These are phyloP conservation scores for Smittia sp. DNA, from an alignment of 2,888 invertebrate species.

Conservation along the genomic window DNA sequence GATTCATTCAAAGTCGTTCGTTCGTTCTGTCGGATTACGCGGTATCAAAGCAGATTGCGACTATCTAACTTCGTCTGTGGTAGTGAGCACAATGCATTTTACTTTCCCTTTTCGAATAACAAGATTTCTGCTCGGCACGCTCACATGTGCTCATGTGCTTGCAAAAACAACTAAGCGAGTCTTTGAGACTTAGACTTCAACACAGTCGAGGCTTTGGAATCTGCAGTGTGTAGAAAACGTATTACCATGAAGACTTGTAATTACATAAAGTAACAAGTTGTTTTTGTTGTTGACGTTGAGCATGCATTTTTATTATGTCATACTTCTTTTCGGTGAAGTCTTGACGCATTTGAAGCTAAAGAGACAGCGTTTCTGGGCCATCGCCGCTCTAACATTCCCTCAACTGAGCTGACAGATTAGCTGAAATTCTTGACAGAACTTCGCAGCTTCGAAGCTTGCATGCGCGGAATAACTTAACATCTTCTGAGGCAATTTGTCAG, in stretches of 20 bases:
- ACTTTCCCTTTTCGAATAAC: slow-evolving; percentile 38
- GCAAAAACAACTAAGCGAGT: background rate
- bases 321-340: background rate
- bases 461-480: too few relatives aligned
- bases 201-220: background rate
- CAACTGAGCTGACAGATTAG: too few relatives aligned
- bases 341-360: background rate
- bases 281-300: background rate
- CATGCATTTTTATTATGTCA: slow-evolving; percentile 1
- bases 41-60: background rate
- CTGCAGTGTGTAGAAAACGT: background rate
- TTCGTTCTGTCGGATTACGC: slow-evolving; percentile 10
- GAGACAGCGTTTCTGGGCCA: too few relatives aligned
- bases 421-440: too few relatives aligned
- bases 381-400: too few relatives aligned
- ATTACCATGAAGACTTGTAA: background rate
- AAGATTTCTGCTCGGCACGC: background rate
- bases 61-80: background rate
- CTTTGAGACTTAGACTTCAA: background rate
- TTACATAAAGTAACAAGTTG: background rate
- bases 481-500: background rate
- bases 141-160: background rate
- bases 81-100: slow-evolving; percentile 1
- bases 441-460: too few relatives aligned
- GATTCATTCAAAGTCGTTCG: background rate